Evolutionary conservation across 1,140 invertebrate genomes (phyloP).

Genomic region (Sipha flava): DNA sequence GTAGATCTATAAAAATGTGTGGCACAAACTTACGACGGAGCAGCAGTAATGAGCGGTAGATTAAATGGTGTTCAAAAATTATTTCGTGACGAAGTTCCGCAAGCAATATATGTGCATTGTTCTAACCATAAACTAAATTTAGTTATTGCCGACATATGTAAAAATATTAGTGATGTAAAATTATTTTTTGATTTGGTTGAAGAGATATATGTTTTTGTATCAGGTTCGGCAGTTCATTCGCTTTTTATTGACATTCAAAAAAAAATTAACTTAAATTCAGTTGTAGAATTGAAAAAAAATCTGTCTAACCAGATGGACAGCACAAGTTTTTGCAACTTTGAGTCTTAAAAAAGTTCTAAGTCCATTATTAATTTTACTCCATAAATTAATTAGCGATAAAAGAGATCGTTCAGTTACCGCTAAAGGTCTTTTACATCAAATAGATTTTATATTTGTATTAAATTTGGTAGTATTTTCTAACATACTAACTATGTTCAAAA

Average conservation of each 20-base stretch:
- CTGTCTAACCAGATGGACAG: background rate
- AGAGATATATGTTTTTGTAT: constrained; percentile 5
- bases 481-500: background rate
- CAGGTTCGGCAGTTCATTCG: background rate
- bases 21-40: background rate
- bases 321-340: constrained; percentile 1
- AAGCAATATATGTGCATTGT: constrained; percentile 4
- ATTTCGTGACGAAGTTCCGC: constrained; percentile 2
- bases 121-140: constrained; percentile 17
- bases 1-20: too few relatives aligned
- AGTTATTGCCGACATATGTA: background rate
- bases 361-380: constrained; percentile 3
- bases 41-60: background rate
- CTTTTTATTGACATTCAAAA: background rate
- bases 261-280: background rate
- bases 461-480: background rate
- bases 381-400: constrained; percentile 6
- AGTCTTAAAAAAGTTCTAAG: background rate
- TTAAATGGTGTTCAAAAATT: constrained; percentile 10
- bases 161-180: constrained; percentile 21
- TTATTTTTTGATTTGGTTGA: constrained; percentile 21
- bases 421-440: constrained; percentile 9
- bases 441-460: background rate
- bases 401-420: background rate
- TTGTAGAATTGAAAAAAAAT: constrained; percentile 17